Base-by-base conservation (phyloP, 2,797 vertebrate genomes). In the Limosa lapponica region DNA sequence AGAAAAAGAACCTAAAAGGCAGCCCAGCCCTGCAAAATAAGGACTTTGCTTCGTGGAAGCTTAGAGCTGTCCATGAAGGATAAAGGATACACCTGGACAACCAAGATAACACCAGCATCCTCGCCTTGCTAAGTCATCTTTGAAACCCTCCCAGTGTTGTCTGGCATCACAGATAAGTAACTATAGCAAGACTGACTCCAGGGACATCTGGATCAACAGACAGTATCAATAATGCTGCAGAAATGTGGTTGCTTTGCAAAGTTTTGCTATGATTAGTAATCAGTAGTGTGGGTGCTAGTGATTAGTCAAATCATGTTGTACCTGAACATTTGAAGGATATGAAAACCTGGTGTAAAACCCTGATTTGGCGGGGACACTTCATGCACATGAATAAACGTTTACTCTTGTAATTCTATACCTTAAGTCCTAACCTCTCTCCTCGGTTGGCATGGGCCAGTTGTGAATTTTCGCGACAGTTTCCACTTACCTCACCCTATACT, bases 381-480 rank as follows among this genome's bases (percentile, higher is more conserved):
- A 36, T 66, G 32, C 9, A 34, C 13, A 4, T n/a, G 23, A 62
- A 41, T 37, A 30, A 65, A 34, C 44, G 24, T 30, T 87, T 71
- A 30, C 11, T 77, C 11, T 69, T 66, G 13, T n/a, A 64, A 27
- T 65, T 86, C 17, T 62, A 1, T 16, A 8, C 11, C 80, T 70
- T 43, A 22, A 27, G 20, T 58, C 27, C 34, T 71, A 27, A 49
- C 30, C 8, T 13, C 4, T 61, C 13, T 82, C 19, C 8, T 32
- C 2, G 1, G 11, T 43, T 0, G 0, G 10, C 46, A 8, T 18
- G 11, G 34, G 12, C 20, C 19, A 22, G 16, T 32, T 90, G 17
- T 77, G 55, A 77, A n/a, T 73, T 88, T 77, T 58, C 10, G 1
- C 54, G 34, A 30, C 14, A 14, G 30, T 36, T 91, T 73, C 28